Evolutionary conservation across 2,113 vertebrate genomes (phyloP).

Genomic region (mouse (Mus musculus)): GRCm39 chr3:152925501-152926000

Average conservation of each 20-base stretch:
- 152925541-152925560: no score
- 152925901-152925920: neutral
- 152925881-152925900: constrained; percentile 31
- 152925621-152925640: no score
- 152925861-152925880: constrained; percentile 34
- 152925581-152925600: no score
- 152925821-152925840: neutral
- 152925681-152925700: neutral
- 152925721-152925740: constrained; percentile 39
- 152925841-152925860: neutral
- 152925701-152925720: constrained; percentile 16
- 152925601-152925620: no score
- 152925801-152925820: neutral
- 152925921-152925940: constrained; percentile 15
- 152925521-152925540: no score
- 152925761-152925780: neutral
- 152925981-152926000: constrained; percentile 19
- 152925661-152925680: no score
- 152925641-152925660: no score
- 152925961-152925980: neutral
- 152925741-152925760: neutral
- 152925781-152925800: neutral
- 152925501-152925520: no score
- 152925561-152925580: no score
- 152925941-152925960: neutral